Base-by-base conservation (phyloP, 2,797 vertebrate species). In the Falco peregrinus region DNA sequence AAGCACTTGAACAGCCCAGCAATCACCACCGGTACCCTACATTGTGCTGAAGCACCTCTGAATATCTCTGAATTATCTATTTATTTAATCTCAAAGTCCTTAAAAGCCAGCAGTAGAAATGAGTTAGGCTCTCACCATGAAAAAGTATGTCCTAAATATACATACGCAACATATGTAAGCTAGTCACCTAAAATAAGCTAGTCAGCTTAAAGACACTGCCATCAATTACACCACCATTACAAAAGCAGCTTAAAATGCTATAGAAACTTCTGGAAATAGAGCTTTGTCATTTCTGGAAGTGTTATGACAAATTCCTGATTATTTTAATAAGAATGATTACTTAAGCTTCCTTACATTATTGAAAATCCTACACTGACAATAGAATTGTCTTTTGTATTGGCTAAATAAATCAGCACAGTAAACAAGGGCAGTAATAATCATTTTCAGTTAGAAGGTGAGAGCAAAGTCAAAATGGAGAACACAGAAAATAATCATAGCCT, bases 1-100 rank as follows among this genome's bases (percentile, higher is more conserved):
- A 28, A 86, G 53, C 29, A 14, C 33, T 50, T 1, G 6, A 87
- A 41, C 71, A 77, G 39, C 39, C 39, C 67, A 50, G 33, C 43
- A 45, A 16, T 14, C 3, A 2, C 76, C 22, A 13, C 4, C 14
- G 39, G 12, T 9, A 16, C 15, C 16, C 18, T 28, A 19, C 0
- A 0, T 6, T 25, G 2, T 35, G 56, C 39, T 53, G n/a, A 48
- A 70, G 28, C 25, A 19, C 12, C 39, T 65, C 63, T 24, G 50
- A 53, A 9, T 10, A 24, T 13, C 53, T 81, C 56, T 37, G 29
- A 43, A 2, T 39, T 76, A n/a, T 5, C 22, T 7, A 19, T 21
- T 50, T 48, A 51, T 35, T 74, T 67, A 53, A 21, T 51, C 77
- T 56, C 12, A 0, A 64, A 68, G 22, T 16, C 57, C 50, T 93